phyloP scores from a whole-genome alignment of 2,113 vertebrate genomes.

The Notarius lentiginosus region DNA sequence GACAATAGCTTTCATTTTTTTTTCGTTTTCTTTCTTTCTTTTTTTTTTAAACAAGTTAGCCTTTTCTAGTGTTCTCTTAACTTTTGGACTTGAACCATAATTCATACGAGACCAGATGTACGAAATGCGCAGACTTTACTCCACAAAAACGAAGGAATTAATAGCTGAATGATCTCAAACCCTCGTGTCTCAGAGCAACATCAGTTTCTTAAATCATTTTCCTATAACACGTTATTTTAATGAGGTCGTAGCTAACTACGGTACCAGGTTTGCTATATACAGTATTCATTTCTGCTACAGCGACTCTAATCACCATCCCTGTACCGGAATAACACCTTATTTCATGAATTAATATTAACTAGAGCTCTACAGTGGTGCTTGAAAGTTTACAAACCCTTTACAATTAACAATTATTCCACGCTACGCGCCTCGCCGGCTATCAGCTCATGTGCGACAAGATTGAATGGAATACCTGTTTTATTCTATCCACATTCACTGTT shows the following conservation, averaged over 20 bases:
- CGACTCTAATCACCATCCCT: neutral
- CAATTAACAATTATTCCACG: no score
- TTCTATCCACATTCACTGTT: no score
- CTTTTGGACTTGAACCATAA: neutral
- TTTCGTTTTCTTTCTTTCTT: no score
- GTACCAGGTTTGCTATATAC: neutral
- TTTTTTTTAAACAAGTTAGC: neutral
- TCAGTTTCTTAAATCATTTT: neutral
- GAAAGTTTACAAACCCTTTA: no score
- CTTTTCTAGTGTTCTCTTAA: neutral
- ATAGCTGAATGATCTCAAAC: neutral
- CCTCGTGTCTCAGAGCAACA: neutral
- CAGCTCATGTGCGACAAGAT: no score
- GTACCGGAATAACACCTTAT: no score
- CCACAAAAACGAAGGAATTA: neutral
- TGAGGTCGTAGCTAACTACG: neutral
- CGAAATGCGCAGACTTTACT: neutral
- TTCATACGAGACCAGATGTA: neutral
- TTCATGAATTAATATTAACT: neutral
- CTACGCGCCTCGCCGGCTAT: no score
- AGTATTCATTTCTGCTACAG: neutral
- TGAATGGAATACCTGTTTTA: no score
- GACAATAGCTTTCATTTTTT: conserved; percentile 23
- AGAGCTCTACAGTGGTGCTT: neutral
- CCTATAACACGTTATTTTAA: neutral